Percentiles rank a stretch among this genome's conserved stretches.
Conservation (phyloP, 2,888 invertebrate genomes). For the Subacronicta megacephala region DNA sequence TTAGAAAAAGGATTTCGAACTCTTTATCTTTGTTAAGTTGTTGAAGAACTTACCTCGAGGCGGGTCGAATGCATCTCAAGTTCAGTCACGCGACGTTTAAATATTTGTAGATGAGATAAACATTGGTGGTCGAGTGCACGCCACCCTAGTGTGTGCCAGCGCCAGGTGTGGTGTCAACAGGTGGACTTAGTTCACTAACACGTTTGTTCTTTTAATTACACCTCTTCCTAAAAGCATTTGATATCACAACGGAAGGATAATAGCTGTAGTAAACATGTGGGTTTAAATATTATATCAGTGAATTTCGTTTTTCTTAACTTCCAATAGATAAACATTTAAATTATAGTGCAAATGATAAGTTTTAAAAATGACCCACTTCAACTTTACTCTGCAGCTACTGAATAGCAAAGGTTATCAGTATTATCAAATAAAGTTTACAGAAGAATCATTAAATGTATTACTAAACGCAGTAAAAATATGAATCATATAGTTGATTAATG, state of each 20-base stretch:
- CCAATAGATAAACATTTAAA: slow-evolving; percentile 11
- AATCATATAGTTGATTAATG: background rate
- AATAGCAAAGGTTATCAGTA: slow-evolving; percentile 42
- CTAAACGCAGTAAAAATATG: background rate
- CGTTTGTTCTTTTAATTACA: slow-evolving; percentile 56
- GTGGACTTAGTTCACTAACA: slow-evolving; percentile 66
- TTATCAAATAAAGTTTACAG: slow-evolving; percentile 3
- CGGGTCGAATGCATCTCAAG: slow-evolving; percentile 55
- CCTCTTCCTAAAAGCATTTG: slow-evolving; percentile 19
- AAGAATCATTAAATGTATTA: background rate
- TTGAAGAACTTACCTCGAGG: slow-evolving; percentile 56
- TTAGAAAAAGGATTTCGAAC: slow-evolving; percentile 64
- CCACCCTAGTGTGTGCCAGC: slow-evolving; percentile 60
- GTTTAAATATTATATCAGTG: slow-evolving; percentile 9
- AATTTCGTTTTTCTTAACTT: slow-evolving; percentile 24
- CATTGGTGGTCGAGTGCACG: slow-evolving; percentile 66
- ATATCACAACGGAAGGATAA: slow-evolving; percentile 16
- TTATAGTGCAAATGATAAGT: slow-evolving; percentile 16
- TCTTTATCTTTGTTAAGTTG: slow-evolving; percentile 55
- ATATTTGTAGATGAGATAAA: slow-evolving; percentile 79
- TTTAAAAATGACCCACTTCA: slow-evolving; percentile 38
- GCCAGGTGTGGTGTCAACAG: slow-evolving; percentile 84
- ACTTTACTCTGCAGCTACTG: background rate
- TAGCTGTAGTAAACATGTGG: background rate
- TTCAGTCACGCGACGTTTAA: slow-evolving; percentile 76